Conservation (phyloP, 2,888 invertebrate genomes). For the Lycophotia porphyrea region DNA sequence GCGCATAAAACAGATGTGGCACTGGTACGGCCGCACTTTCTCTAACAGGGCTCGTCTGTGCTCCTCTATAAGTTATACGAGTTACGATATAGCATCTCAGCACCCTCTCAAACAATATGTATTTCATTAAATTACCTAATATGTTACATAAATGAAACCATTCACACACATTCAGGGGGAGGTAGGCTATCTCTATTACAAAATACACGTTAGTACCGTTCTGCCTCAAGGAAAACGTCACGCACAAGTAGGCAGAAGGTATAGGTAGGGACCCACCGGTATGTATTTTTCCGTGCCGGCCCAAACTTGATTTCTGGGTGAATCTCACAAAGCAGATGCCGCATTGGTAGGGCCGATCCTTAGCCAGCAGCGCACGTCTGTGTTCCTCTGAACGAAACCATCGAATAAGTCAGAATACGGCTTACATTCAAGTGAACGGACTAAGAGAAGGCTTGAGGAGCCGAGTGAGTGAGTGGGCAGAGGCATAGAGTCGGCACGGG, state of each 20-base stretch:
- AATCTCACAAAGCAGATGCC: constrained; percentile 92
- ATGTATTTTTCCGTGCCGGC: constrained; percentile 92
- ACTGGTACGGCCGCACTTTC: constrained; percentile 92
- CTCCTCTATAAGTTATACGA: constrained; percentile 90
- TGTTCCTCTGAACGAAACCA: constrained; percentile 88
- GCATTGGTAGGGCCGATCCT: constrained; percentile 91
- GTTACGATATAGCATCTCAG: constrained; percentile 88
- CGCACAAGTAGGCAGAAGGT: constrained; percentile 81
- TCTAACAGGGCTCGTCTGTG: constrained; percentile 91
- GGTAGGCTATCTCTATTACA: constrained; percentile 79
- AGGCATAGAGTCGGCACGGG: constrained; percentile 74
- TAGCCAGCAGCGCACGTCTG: constrained; percentile 87
- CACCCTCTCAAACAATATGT: constrained; percentile 82
- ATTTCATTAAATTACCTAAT: constrained; percentile 78
- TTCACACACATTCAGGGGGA: constrained; percentile 89
- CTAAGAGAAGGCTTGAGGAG: constrained; percentile 70
- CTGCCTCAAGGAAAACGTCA: constrained; percentile 85
- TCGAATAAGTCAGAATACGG: constrained; percentile 78
- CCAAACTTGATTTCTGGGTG: constrained; percentile 92
- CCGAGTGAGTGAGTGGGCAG: constrained; percentile 63
- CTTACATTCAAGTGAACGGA: constrained; percentile 66
- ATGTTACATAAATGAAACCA: constrained; percentile 77
- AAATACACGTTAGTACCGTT: constrained; percentile 79
- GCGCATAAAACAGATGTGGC: constrained; percentile 93
- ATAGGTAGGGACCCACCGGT: constrained; percentile 87